Base-by-base conservation (phyloP, 2,888 invertebrate genomes). In the Apomyelois bistriatella region DNA sequence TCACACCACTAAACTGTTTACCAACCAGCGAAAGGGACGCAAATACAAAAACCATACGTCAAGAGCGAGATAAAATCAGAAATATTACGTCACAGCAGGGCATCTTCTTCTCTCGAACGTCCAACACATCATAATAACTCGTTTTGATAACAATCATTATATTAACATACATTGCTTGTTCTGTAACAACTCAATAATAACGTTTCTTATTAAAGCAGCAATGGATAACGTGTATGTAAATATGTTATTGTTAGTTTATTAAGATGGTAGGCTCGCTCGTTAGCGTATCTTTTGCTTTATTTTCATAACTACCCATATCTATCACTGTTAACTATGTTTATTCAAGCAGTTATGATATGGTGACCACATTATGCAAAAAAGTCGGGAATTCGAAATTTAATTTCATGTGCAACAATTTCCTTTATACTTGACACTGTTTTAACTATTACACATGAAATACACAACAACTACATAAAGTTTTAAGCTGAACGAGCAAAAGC, bases 301-400 rank as follows among this genome's bases (percentile, higher is more conserved):
- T 88, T 88, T 86, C 86, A 81, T 87, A 88, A 87, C 85, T 83
- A 88, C 82, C 81, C 81, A 78, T 85, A 89, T 89, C 89, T 88
- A 88, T 89, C 89, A 89, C 85, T 85, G 89, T 88, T 89, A 88
- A 88, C 88, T 88, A 89, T 88, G 89, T 89, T 88, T 89, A 88
- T 88, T 88, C 87, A 89, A 89, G 83, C 85, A 76, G 80, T 76
- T 79, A 73, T 65, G 64, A 58, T 68, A 36, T 48, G 58, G 76
- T 74, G 70, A 61, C 82, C 74, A 85, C 62, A 53, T 10, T 59
- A 58, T 35, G 8, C 10, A n/a, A 3, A 38, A 7, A 1, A 12
- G 48, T 49, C 13, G 41, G 51, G 51, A 22, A n/a, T n/a, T n/a
- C n/a, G n/a, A n/a, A n/a, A n/a, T n/a, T n/a, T n/a, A n/a, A n/a